Base-by-base conservation (phyloP, 2,797 vertebrate species). In the Peromyscus aztecus region DNA sequence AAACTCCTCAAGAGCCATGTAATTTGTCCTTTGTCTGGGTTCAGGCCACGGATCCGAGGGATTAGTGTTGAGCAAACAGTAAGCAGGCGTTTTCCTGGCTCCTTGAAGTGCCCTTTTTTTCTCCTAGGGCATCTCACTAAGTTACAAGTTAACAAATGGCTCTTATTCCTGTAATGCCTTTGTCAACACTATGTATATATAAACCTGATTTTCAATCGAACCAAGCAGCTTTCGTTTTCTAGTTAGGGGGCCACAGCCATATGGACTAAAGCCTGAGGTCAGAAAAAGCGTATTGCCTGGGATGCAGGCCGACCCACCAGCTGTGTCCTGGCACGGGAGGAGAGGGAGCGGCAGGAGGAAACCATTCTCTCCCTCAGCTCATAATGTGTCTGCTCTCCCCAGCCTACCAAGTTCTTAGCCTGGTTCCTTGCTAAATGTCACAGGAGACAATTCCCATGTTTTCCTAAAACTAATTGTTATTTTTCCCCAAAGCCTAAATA, bases 21-120 rank as follows among this genome's bases (percentile, higher is more conserved):
- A 98, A 98, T 98, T 98, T 98, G 95, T 97, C 98, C 98, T 98
- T 98, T 98, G 97, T 98, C 97, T 98, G 97, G 90, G 94, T 98
- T 98, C 97, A 97, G 98, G 97, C 98, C 91, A 88, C 92, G 96
- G 94, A 96, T 96, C 97, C 97, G 24, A 77, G 80, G 75, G 95
- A 97, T 98, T 98, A 98, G 89, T 78, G 75, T 85, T 96, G 94
- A 98, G 85, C 96, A 98, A 98, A 98, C 93, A 98, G 85, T 92
- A 95, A 97, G 98, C 97, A 71, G 90, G 92, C 85, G 7, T 52
- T 97, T 97, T 97, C 49, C 87, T 97, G 96, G 82, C 96, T 98
- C 82, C 96, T 97, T 96, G 94, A 98, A 98, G 96, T 81, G 37
- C 31, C 94, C 49, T 97, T 86, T 76, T 46, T 46, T 97, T 97